Percentiles rank a stretch among this genome's conserved stretches.
These are phyloP conservation scores for Neofelis nebulosa DNA, from an alignment of 2,113 vertebrate species.

Conservation along the genomic window DNA sequence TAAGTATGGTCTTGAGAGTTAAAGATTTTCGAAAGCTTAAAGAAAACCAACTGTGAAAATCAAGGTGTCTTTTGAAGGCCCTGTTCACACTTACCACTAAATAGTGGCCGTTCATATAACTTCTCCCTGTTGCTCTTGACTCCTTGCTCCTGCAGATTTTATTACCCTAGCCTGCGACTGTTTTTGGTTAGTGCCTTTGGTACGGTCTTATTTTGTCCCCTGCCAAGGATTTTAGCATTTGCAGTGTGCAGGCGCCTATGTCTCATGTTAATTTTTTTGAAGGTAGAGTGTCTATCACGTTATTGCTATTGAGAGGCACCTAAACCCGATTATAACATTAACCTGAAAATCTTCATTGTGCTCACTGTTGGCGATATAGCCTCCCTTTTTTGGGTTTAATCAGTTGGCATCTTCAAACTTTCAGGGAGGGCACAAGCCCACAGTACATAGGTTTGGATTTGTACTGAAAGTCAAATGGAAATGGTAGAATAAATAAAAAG, in stretches of 20 bases:
- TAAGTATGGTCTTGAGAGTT: neutral
- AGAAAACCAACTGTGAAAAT: neutral
- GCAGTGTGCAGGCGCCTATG: neutral
- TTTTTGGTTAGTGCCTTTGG: neutral
- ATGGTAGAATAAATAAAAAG: neutral
- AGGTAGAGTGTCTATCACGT: neutral
- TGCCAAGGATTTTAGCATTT: slow-evolving; percentile 26
- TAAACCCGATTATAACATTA: neutral
- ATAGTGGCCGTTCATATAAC: neutral
- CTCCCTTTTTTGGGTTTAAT: neutral
- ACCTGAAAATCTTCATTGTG: neutral
- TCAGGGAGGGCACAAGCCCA: neutral
- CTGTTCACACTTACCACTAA: neutral
- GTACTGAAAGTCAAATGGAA: neutral
- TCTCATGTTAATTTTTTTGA: slow-evolving; percentile 16
- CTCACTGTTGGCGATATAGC: neutral
- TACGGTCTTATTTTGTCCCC: slow-evolving; percentile 23
- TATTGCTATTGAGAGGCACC: neutral
- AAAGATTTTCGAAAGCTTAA: neutral
- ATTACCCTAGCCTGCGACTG: neutral
- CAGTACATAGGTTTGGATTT: neutral
- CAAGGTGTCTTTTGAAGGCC: neutral
- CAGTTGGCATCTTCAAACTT: neutral
- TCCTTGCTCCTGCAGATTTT: slow-evolving; percentile 6
- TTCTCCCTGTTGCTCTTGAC: neutral